Percentiles rank a stretch among this genome's conserved stretches.
Evolutionary conservation across 2,113 vertebrate genomes (phyloP).

Genomic region (Brachionichthys hirsutus): DNA sequence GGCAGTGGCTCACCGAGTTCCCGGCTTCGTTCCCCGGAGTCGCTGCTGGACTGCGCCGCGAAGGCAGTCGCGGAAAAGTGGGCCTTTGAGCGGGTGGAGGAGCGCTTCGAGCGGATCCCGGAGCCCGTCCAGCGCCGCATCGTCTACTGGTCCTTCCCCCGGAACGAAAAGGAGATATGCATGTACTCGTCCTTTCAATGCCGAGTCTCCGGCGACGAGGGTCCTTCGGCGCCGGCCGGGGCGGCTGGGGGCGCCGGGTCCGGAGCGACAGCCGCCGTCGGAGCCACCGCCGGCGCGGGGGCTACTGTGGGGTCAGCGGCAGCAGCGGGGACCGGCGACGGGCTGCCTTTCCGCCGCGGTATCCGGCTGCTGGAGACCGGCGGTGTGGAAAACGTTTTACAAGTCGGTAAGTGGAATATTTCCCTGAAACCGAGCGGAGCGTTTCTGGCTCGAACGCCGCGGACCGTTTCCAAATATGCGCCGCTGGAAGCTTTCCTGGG

Average conservation of each 20-base stretch:
- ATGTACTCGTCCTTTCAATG: conserved; percentile 97
- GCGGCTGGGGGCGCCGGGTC: conserved; percentile 64
- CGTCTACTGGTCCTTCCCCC: conserved; percentile 95
- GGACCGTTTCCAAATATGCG: conserved; percentile 29
- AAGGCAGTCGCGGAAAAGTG: conserved; percentile 95
- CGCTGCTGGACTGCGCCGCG: conserved; percentile 91
- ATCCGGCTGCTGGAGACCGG: conserved; percentile 93
- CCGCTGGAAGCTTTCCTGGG: conserved; percentile 30
- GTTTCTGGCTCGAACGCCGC: neutral
- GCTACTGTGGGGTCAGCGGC: conserved; percentile 64
- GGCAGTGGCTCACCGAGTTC: conserved; percentile 71
- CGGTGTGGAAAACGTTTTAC: conserved; percentile 95
- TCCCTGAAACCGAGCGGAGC: neutral
- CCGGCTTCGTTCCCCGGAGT: conserved; percentile 86
- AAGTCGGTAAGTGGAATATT: conserved; percentile 90
- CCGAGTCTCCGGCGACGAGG: conserved; percentile 81
- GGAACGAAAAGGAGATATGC: conserved; percentile 95
- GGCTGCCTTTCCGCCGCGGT: conserved; percentile 92
- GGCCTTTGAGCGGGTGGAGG: conserved; percentile 95
- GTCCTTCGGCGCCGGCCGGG: conserved; percentile 64
- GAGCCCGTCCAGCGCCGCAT: conserved; percentile 96
- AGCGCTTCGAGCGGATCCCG: conserved; percentile 94
- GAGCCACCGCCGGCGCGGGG: conserved; percentile 57
- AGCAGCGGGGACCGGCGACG: conserved; percentile 78
- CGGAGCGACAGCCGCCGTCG: conserved; percentile 57